These are phyloP conservation scores for Drosophila neotestacea DNA, from an alignment of 2,888 invertebrate genomes.

Conservation along the genomic window DNA sequence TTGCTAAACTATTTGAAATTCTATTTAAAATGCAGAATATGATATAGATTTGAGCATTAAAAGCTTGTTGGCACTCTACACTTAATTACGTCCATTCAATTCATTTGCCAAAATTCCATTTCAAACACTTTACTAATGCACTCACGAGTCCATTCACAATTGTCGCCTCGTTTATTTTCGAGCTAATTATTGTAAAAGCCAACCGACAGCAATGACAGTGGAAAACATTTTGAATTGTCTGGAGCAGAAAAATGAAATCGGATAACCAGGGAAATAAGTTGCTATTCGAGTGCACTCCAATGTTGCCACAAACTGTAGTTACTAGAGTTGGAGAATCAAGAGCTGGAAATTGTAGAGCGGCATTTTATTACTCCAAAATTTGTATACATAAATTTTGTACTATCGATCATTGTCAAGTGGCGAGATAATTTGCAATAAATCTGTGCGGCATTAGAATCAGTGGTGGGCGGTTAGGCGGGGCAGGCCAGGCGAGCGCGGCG, in stretches of 20 bases:
- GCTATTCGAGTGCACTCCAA: constrained; percentile 33
- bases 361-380: constrained; percentile 55
- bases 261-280: constrained; percentile 29
- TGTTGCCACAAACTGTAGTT: constrained; percentile 23
- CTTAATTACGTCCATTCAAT: constrained; percentile 38
- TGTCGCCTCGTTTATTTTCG: constrained; percentile 64
- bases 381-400: constrained; percentile 64
- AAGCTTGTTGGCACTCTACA: constrained; percentile 14
- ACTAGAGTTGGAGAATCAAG: constrained; percentile 11
- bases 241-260: constrained; percentile 33
- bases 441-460: constrained; percentile 68
- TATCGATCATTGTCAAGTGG: constrained; percentile 77
- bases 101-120: constrained; percentile 32
- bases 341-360: constrained; percentile 28
- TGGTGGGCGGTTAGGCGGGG: constrained; percentile 6
- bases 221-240: constrained; percentile 36
- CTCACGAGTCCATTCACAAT: constrained; percentile 26
- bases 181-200: constrained; percentile 64
- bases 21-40: background rate
- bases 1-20: constrained; percentile 7
- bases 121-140: constrained; percentile 61
- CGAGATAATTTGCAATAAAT: constrained; percentile 77
- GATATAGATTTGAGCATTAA: constrained; percentile 13
- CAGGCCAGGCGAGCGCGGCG: constrained; percentile 23
- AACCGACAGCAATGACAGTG: constrained; percentile 41